Evolutionary conservation across 2,113 vertebrate species (phyloP).

Genomic region (Otolemur garnettii): DNA sequence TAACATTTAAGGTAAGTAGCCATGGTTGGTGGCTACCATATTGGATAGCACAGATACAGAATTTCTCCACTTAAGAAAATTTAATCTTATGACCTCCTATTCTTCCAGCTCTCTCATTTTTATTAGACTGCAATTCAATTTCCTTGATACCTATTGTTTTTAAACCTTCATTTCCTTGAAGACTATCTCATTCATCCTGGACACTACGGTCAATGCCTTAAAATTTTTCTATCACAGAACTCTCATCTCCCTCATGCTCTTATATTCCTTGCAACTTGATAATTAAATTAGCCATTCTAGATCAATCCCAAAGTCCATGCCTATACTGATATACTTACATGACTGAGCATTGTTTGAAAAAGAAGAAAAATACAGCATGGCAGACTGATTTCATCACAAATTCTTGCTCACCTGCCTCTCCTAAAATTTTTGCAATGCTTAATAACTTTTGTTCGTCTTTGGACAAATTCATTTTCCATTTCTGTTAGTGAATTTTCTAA

Average conservation of each 20-base stretch:
- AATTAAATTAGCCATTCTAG: conserved; percentile 19
- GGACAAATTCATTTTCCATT: neutral
- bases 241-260: neutral
- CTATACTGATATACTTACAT: neutral
- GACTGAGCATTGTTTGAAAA: neutral
- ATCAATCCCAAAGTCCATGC: neutral
- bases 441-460: neutral
- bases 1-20: neutral
- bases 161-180: neutral
- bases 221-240: neutral
- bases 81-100: neutral
- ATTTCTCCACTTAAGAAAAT: conserved; percentile 1
- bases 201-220: neutral
- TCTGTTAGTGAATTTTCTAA: neutral
- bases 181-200: neutral
- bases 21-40: neutral
- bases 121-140: neutral
- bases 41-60: neutral
- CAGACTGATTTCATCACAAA: neutral
- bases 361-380: neutral
- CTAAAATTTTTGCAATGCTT: neutral
- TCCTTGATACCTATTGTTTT: neutral
- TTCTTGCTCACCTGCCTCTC: neutral
- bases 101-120: neutral
- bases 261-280: neutral